Conservation (phyloP, 2,888 invertebrate species). For the Leptopilina myrica region DNA sequence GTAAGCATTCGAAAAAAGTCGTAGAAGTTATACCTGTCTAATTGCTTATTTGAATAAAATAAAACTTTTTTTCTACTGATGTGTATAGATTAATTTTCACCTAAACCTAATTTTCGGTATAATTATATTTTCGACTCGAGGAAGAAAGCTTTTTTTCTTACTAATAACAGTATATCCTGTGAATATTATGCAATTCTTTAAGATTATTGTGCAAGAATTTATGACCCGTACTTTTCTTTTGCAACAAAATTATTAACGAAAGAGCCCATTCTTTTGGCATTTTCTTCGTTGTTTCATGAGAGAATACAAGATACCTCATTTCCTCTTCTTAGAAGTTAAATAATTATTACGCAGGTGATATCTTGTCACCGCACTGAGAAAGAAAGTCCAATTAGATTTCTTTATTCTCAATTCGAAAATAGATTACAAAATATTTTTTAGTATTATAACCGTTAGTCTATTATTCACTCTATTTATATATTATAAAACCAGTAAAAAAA, state of each 20-base stretch:
- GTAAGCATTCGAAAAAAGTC: no score
- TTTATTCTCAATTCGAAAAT: not conserved
- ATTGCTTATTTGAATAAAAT: no score
- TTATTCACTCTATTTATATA: no score
- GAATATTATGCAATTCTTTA: not conserved
- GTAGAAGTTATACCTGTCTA: no score
- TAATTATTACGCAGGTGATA: not conserved
- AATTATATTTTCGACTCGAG: not conserved
- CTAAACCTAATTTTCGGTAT: not conserved
- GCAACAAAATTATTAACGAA: constrained; percentile 17
- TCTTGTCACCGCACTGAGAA: not conserved
- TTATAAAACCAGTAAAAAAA: no score
- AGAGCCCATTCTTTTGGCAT: not conserved
- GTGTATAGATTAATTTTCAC: not conserved
- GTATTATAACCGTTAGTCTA: not conserved
- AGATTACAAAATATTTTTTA: not conserved
- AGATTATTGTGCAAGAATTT: constrained; percentile 10
- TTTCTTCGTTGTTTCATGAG: not conserved
- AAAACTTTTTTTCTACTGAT: no score
- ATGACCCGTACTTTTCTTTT: not conserved
- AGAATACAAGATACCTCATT: not conserved
- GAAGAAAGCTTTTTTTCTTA: constrained; percentile 6
- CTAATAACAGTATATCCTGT: constrained; percentile 10
- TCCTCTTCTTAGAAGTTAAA: not conserved
- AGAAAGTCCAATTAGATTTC: constrained; percentile 6